phyloP scores from a whole-genome alignment of 2,113 vertebrate genomes.

The Corythaeola cristata region DNA sequence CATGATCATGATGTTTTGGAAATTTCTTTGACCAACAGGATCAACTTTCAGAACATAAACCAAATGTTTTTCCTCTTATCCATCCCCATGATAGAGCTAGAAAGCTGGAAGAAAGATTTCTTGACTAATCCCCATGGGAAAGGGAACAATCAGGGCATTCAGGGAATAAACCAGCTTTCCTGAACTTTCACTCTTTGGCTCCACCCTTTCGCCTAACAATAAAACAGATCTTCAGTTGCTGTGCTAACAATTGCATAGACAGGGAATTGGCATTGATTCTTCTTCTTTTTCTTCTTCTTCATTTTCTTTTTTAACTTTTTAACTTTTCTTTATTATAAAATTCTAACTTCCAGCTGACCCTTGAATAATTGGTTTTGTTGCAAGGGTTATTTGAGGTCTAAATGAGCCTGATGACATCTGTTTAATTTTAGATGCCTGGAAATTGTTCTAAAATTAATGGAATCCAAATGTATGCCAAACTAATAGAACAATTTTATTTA shows the following conservation, averaged over 20 bases:
- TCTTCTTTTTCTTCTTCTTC: conserved; percentile 41
- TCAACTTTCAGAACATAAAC: background rate
- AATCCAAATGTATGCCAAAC: conserved; percentile 73
- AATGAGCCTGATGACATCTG: conserved; percentile 76
- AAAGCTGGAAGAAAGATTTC: conserved; percentile 15
- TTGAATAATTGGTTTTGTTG: conserved; percentile 75
- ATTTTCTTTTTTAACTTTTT: conserved; percentile 45
- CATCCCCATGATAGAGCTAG: background rate
- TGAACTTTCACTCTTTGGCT: background rate
- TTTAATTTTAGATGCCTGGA: conserved; percentile 79
- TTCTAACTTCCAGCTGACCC: conserved; percentile 74
- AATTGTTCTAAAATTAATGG: conserved; percentile 76
- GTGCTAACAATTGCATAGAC: background rate
- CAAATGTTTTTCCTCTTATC: background rate
- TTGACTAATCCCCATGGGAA: conserved; percentile 2
- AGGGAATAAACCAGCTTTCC: conserved; percentile 47
- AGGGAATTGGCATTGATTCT: conserved; percentile 32
- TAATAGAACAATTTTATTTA: conserved; percentile 76
- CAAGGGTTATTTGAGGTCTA: conserved; percentile 75
- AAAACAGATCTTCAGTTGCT: background rate
- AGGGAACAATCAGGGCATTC: background rate
- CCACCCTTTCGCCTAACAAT: background rate
- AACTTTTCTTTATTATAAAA: conserved; percentile 67
- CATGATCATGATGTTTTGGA: background rate
- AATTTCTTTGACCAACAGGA: background rate